Evolutionary conservation across 2,797 vertebrate species (phyloP), one percentile per base, ranked within the genome.

Genomic region (Chelonia mydas): DNA sequence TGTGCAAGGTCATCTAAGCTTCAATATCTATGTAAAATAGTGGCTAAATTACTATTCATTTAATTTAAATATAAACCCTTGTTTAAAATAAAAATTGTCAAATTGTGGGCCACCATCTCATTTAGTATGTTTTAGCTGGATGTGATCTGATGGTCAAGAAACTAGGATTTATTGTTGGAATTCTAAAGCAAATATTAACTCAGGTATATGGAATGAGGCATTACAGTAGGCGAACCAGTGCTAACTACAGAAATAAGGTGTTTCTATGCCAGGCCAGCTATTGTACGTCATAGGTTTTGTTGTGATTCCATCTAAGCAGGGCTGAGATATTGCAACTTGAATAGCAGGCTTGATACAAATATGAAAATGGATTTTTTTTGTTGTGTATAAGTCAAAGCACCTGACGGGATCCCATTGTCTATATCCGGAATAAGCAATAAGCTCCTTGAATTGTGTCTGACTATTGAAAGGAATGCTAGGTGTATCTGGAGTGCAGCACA

Each of bases 401-500:
- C 7, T 23, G 15, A 92, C 7, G 25, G 16, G n/a, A 92, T 78
- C 59, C 92, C 83, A 50, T n/a, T 83, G 45, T 21, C 7, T 65
- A n/a, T 68, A 41, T 86, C 78, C 87, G 76, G 90, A 94, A 53
- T 76, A 93, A 96, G 91, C 93, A 96, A 88, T 94, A 78, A 88
- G 83, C 83, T 96, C 80, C 37, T 77, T 83, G 65, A 81, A 95
- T 90, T 94, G 76, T 77, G 80, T 87, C 41, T 21, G 45, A 57
- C 83, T 95, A 72, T 89, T 87, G 95, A 94, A 92, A 86, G 95
- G 93, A 93, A 55, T 87, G 87, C 49, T 76, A 94, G 90, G 77
- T 88, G 83, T 49, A 96, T 90, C 93, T 90, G 1, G 0, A 93
- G 80, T 84, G 81, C 87, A 90, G 86, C 65, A 55, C 83, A 93